Base-by-base conservation (phyloP, 2,888 invertebrate species). In the Drosophila helvetica region DNA sequence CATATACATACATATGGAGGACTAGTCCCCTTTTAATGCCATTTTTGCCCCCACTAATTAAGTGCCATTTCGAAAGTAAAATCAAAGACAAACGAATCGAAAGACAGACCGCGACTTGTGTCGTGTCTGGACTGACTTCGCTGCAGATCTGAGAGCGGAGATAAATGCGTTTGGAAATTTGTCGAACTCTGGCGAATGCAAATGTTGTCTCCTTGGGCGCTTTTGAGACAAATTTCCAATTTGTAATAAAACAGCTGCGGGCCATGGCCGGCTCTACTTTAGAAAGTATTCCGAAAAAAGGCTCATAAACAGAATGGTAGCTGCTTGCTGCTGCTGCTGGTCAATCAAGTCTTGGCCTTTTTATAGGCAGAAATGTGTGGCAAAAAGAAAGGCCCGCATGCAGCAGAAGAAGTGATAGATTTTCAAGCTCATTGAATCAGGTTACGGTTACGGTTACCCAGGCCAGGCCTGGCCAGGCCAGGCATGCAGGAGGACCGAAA, bases 351-450 rank as follows among this genome's bases (percentile, higher is more conserved):
- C 55, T 52, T 22, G 9, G 15, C 33, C 15, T 52, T 68, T 51
- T 58, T 53, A 38, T 61, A 42, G 47, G 56, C 61, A 48, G 69
- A 68, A 69, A 47, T 62, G 46, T 48, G 52, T 68, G 58, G 62
- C 68, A 38, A 74, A 74, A 74, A 64, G 68, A 69, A 69, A 75
- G 56, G 68, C 46, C 47, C 57, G 53, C 67, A 59, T 55, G 45
- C 46, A 3, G 56, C 53, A 47, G 63, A 63, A 58, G 53, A 68
- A 55, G 66, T 83, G 80, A 82, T 86, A 86, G 82, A 82, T 80
- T 83, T 70, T 62, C 79, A 50, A 75, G 60, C 86, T 76, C 76
- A 80, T 71, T 77, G 75, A 82, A 82, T 82, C 83, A 86, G 82
- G 86, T 86, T 86, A 83, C 82, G 82, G 86, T 86, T 86, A 83